Base-by-base conservation (phyloP, 2,888 invertebrate species). In the Metellina segmentata region DNA sequence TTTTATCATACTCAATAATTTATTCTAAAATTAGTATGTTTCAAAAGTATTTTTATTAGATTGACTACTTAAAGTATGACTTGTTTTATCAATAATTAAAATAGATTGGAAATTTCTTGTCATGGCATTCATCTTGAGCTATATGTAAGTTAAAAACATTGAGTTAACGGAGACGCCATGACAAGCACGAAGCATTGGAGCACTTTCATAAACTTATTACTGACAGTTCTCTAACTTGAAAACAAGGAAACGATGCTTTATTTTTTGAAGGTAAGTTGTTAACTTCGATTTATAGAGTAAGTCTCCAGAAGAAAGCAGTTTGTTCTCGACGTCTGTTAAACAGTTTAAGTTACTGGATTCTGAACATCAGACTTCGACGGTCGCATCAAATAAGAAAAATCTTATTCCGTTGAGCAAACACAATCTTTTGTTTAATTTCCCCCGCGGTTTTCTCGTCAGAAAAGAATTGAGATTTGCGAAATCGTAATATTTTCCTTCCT, bases 381-480 rank as follows among this genome's bases (percentile, higher is more conserved):
- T 34, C 34, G 20, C 34, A 8, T 11, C 7, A 20, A 69, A 72
- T 34, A 19, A 49, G 16, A 8, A 9, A n/a, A 52, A 77, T 9
- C 9, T 7, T 49, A 7, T 51, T 16, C 8, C 11, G 7, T 19
- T 51, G 51, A 9, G 4, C 19, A 51, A 52, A 34, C 34, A 77
- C 9, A 77, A 77, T 77, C 77, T 52, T 51, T 77, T 77, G 52
- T 77, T 77, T 52, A 77, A 77, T 77, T 77, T 77, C 77, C 51
- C 51, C 19, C 7, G 51, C 7, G 51, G n/a, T 51, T 77, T n/a
- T n/a, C 77, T n/a, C 51, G 48, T 1, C 51, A 51, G 77, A 51
- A 52, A 9, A 51, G 49, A 19, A 51, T 19, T 20, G 19, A 52
- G 11, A 19, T 77, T 20, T 19, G 8, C 20, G 34, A 20, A 74